These are phyloP conservation scores for Scartelaos histophorus DNA, from an alignment of 2,113 vertebrate genomes.

Conservation along the genomic window DNA sequence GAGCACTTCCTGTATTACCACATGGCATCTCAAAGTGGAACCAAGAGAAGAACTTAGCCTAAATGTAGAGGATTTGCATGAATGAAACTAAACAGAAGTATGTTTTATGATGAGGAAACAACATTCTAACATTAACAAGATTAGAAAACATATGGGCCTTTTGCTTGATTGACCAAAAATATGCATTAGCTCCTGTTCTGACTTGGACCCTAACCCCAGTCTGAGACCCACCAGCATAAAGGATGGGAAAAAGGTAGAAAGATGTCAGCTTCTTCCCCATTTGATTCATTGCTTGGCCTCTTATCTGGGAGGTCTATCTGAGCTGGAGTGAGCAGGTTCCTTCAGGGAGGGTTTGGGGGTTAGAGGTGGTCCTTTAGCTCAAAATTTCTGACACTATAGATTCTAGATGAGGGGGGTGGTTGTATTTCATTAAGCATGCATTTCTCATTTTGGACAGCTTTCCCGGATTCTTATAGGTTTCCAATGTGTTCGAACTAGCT, in stretches of 20 bases:
- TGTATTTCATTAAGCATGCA: slow-evolving; percentile 65
- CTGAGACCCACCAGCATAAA: not conserved
- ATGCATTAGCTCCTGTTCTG: not conserved
- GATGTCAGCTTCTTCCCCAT: slow-evolving; percentile 59
- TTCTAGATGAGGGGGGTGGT: slow-evolving; percentile 43
- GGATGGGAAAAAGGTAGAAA: slow-evolving; percentile 24
- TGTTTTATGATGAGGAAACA: no score
- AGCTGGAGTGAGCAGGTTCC: slow-evolving; percentile 56
- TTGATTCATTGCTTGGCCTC: slow-evolving; percentile 73
- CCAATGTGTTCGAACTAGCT: slow-evolving; percentile 67
- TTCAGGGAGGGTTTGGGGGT: slow-evolving; percentile 47
- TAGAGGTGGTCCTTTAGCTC: slow-evolving; percentile 48
- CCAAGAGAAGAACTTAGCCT: no score
- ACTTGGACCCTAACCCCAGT: not conserved
- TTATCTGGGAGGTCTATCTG: slow-evolving; percentile 74
- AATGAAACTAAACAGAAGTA: no score
- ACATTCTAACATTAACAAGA: no score
- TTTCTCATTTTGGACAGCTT: slow-evolving; percentile 70
- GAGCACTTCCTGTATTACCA: no score
- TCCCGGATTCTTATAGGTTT: slow-evolving; percentile 32
- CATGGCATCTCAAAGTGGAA: no score
- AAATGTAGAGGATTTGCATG: no score
- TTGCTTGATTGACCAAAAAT: not conserved
- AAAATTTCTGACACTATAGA: slow-evolving; percentile 66
- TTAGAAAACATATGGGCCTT: no score